These are phyloP conservation scores for Turritopsis dohrnii DNA, from an alignment of 30 jellyfish, hydroid and myxozoan genomes.

Conservation along the genomic window DNA sequence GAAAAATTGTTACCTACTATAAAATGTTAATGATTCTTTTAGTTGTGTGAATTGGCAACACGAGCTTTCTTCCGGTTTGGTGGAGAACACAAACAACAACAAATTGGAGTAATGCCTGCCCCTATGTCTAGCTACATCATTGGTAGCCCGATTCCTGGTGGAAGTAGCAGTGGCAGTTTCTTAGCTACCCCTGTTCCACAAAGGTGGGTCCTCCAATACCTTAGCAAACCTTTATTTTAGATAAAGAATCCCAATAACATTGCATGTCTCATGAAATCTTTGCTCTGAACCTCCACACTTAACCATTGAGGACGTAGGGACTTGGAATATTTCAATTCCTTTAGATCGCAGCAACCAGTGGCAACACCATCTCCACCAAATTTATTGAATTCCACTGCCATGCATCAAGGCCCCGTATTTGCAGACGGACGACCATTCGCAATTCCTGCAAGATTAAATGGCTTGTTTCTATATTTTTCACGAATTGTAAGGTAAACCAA, in stretches of 20 bases:
- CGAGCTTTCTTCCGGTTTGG: conserved; percentile 89
- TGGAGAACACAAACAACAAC: conserved; percentile 7
- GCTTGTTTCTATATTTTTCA: conserved; percentile 68
- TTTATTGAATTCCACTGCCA: conserved; percentile 8
- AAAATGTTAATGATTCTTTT: neutral
- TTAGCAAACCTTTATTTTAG: too few species aligned
- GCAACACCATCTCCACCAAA: conserved; percentile 33
- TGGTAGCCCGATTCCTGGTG: conserved; percentile 85
- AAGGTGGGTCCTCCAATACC: too few species aligned
- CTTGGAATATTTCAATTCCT: neutral
- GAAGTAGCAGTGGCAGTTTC: conserved; percentile 87
- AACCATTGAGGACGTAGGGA: too few species aligned
- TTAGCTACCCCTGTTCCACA: conserved; percentile 78
- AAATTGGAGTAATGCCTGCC: neutral
- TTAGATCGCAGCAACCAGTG: conserved; percentile 16
- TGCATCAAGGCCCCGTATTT: neutral
- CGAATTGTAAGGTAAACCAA: conserved; percentile 62
- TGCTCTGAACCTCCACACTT: too few species aligned
- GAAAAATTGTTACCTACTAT: neutral
- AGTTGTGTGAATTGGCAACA: conserved; percentile 76
- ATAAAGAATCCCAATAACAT: too few species aligned
- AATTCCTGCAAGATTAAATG: conserved; percentile 70
- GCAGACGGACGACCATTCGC: neutral
- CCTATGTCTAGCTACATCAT: conserved; percentile 55
- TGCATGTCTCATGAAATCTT: too few species aligned